Evolutionary conservation across 1,140 invertebrate species (phyloP).

Genomic region (Elysia chlorotica): DNA sequence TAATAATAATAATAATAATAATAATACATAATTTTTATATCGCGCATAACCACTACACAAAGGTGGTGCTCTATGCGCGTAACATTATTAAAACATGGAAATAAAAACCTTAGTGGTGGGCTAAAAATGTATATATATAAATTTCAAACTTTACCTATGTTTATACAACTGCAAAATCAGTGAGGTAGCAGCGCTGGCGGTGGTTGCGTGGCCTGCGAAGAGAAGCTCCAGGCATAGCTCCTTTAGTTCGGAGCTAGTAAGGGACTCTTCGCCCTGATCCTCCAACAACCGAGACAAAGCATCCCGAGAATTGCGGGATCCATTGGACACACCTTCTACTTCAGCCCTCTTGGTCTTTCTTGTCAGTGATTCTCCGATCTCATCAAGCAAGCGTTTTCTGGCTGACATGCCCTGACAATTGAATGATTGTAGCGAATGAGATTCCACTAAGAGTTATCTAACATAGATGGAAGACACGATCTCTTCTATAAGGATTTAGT

Average conservation of each 20-base stretch:
- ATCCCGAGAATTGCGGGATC: conserved; percentile 20
- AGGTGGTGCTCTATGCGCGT: no score
- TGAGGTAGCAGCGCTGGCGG: conserved; percentile 40
- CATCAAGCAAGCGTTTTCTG: conserved; percentile 32
- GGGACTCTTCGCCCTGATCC: conserved; percentile 19
- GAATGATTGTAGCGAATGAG: no score
- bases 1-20: no score
- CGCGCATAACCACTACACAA: no score
- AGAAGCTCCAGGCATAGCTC: conserved; percentile 41
- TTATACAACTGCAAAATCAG: conserved; percentile 36
- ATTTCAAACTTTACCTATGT: no score
- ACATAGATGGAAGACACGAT: no score
- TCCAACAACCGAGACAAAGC: conserved; percentile 36
- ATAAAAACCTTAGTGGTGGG: no score
- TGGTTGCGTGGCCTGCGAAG: conserved; percentile 44
- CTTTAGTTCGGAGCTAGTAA: conserved; percentile 32
- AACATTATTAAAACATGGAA: no score
- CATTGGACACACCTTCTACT: not conserved
- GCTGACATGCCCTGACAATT: conserved; percentile 43
- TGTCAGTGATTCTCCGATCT: conserved; percentile 36
- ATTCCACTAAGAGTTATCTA: no score
- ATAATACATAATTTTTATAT: no score
- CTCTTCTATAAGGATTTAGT: no score
- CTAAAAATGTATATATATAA: no score
- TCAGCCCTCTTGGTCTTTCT: conserved; percentile 9